phyloP scores from a whole-genome alignment of 2,797 vertebrate species.

The Ctenopoma kingsleyae region DNA sequence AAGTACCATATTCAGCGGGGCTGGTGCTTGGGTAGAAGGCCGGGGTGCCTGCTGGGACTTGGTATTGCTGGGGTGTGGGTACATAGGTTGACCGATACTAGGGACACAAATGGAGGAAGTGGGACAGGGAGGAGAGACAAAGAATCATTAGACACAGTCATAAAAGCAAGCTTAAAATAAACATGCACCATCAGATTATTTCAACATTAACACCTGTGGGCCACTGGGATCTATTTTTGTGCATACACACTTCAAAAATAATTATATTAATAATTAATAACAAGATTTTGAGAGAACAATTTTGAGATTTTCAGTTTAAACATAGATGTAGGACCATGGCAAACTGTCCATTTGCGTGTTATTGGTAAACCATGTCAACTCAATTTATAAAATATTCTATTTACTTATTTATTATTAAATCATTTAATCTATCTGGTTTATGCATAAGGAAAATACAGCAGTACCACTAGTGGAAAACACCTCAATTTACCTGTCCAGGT shows the following conservation, averaged over 20 bases:
- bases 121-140: not conserved
- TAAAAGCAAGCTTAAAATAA: not conserved
- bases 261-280: not conserved
- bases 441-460: not conserved
- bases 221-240: not conserved
- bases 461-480: not conserved
- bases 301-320: not conserved
- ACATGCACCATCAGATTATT: not conserved
- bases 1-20: slow-evolving; percentile 93
- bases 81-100: slow-evolving; percentile 93
- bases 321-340: not conserved
- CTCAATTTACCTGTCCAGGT: slow-evolving; percentile 87
- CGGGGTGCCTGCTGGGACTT: slow-evolving; percentile 90
- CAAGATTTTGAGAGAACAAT: not conserved
- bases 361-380: not conserved
- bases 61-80: slow-evolving; percentile 93
- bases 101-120: slow-evolving; percentile 14
- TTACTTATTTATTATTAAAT: not conserved
- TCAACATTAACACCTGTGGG: not conserved
- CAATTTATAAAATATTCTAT: not conserved
- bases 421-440: not conserved
- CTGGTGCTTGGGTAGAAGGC: slow-evolving; percentile 94
- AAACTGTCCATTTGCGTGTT: not conserved
- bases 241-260: not conserved
- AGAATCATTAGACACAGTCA: slow-evolving; percentile 2